Evolutionary conservation across 2,888 invertebrate genomes (phyloP), one percentile per base, ranked within the genome.

Genomic region (Callyntrura sp.): DNA sequence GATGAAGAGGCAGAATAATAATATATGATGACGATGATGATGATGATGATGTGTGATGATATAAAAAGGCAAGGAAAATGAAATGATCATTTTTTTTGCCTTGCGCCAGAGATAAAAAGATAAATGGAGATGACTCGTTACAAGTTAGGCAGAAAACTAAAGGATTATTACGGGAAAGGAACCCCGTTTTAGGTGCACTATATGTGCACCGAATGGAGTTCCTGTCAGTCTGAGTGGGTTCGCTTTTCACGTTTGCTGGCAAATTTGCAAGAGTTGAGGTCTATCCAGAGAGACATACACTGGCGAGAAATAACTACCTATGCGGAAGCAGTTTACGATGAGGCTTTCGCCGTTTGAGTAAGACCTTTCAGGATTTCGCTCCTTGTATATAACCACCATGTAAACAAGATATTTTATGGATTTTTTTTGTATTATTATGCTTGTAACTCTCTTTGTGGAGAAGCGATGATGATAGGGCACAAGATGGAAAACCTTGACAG

Each of bases 401-500:
- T 60, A 60, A 8, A 9, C 35, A 68, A 68, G 14, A 51, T 14
- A 11, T 51, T 57, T 57, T 57, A 17, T 14, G 11, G 51, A 57
- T 14, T n/a, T 14, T 57, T 57, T 57, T 4, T 0, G n/a, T 62
- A 25, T 2, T 45, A 85, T 65, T 51, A 78, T 76, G 62, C 17
- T 85, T 17, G 25, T 76, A 20, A 2, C 11, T 55, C 28, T 51
- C 25, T 12, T 57, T 28, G 17, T 81, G 81, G 35, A 35, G 35
- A 35, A 35, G 11, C 76, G 84, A 70, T 70, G 55, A 35, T 57
- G 85, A 73, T 48, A 23, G 43, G 20, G 1, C 5, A 20, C 1
- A n/a, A 65, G 65, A 65, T 73, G 8, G n/a, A 35, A n/a, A 79
- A 60, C 68, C 68, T 51, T 89, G 89, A 89, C 89, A 85, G 89